phyloP scores from a whole-genome alignment of 2,888 invertebrate genomes.

The Pammene aurita region DNA sequence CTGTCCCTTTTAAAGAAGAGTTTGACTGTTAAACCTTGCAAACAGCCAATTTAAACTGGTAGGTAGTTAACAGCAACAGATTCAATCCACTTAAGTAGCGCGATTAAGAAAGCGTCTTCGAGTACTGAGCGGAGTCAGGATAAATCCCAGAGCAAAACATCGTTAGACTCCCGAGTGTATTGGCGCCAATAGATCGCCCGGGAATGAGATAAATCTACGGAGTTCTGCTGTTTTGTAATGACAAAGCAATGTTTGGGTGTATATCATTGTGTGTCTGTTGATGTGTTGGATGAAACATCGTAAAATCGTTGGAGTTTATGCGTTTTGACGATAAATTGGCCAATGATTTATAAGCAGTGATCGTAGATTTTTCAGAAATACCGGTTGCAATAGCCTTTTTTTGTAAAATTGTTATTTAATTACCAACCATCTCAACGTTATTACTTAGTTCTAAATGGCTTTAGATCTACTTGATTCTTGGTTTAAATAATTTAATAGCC shows the following conservation, averaged over 20 bases:
- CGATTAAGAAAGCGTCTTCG: slow-evolving; percentile 27
- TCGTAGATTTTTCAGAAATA: no score
- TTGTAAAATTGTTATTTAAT: no score
- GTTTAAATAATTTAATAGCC: no score
- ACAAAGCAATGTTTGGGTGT: slow-evolving; percentile 6
- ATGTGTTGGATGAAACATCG: neutral
- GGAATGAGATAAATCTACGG: slow-evolving; percentile 10
- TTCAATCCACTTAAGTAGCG: slow-evolving; percentile 16
- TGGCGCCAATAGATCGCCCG: slow-evolving; percentile 18
- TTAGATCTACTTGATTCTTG: no score
- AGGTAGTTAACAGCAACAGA: slow-evolving; percentile 17
- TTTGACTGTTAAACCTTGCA: neutral
- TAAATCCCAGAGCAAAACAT: slow-evolving; percentile 30
- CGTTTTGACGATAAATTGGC: neutral
- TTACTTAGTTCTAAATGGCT: no score
- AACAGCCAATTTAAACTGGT: slow-evolving; percentile 18
- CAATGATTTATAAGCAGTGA: neutral
- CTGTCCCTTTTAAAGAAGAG: neutral
- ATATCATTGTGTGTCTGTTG: neutral
- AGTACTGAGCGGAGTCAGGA: slow-evolving; percentile 7
- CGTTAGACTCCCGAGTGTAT: slow-evolving; percentile 23
- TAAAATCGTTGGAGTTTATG: neutral
- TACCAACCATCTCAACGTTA: no score
- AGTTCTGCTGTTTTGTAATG: slow-evolving; percentile 11
- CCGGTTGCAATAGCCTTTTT: no score